Percentiles rank a stretch among this genome's conserved stretches.
phyloP scores from a whole-genome alignment of 2,113 vertebrate genomes.

The Neogobius melanostomus region DNA sequence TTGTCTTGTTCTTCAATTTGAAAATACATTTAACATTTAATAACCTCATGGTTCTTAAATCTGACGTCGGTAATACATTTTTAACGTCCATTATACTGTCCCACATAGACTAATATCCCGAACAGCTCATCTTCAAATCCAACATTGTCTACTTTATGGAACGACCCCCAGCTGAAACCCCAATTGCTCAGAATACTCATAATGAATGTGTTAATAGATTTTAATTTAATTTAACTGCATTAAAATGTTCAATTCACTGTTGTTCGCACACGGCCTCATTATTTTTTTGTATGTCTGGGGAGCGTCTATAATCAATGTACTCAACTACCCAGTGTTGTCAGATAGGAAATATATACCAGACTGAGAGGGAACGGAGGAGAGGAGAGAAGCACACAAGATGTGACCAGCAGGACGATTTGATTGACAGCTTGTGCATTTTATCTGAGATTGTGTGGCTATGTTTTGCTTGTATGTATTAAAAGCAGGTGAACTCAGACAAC shows the following conservation, averaged over 20 bases:
- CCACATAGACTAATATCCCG: not conserved
- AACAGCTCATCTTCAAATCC: not conserved
- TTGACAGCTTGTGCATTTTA: slow-evolving; percentile 47
- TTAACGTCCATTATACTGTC: too few species aligned
- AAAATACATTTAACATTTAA: too few species aligned
- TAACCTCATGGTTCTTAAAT: too few species aligned
- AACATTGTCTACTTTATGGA: not conserved
- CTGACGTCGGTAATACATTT: too few species aligned
- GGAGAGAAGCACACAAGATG: slow-evolving; percentile 27
- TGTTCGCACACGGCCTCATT: not conserved
- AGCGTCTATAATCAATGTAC: slow-evolving; percentile 5
- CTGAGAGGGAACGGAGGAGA: not conserved
- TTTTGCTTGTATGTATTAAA: slow-evolving; percentile 47
- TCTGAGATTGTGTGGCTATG: slow-evolving; percentile 35
- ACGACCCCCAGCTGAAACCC: not conserved
- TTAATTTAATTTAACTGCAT: slow-evolving; percentile 3
- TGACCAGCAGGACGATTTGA: slow-evolving; percentile 34
- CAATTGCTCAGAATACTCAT: not conserved
- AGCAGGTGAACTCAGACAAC: slow-evolving; percentile 47
- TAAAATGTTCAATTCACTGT: slow-evolving; percentile 19
- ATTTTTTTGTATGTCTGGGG: not conserved
- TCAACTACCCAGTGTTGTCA: slow-evolving; percentile 5
- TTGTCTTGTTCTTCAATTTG: too few species aligned
- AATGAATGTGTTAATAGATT: slow-evolving; percentile 26
- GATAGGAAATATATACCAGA: slow-evolving; percentile 4